Conservation (phyloP, 2,797 vertebrate genomes). For the Onychomys torridus region DNA sequence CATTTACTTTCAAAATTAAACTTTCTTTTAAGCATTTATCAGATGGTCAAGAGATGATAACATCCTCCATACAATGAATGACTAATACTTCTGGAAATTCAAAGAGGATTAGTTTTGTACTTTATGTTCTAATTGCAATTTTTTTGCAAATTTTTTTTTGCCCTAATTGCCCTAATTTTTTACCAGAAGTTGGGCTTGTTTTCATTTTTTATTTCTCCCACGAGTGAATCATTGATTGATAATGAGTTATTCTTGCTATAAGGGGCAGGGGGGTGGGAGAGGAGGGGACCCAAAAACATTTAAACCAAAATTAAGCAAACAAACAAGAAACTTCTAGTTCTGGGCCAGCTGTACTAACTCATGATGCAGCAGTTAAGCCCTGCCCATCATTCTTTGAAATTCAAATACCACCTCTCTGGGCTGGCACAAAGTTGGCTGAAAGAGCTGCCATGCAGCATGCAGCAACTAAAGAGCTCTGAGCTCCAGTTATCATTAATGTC, state of each 20-base stretch:
- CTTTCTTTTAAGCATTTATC: background rate
- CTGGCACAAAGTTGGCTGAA: accelerated
- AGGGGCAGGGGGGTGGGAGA: too few species aligned
- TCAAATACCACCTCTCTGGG: background rate
- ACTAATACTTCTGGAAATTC: background rate
- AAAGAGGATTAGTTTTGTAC: background rate
- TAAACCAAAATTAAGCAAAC: background rate
- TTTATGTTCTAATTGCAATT: background rate
- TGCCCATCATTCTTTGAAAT: background rate
- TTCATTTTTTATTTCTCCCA: background rate
- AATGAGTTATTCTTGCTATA: background rate
- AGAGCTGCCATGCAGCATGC: background rate
- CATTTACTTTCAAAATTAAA: background rate
- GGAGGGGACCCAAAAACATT: background rate
- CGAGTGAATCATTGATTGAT: background rate
- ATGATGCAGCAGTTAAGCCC: background rate
- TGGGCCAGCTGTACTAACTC: background rate
- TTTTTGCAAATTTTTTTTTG: background rate
- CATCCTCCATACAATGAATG: background rate
- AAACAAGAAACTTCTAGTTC: background rate
- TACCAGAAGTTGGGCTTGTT: background rate
- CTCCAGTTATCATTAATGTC: background rate
- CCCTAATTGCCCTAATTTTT: background rate
- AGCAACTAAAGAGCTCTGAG: background rate
- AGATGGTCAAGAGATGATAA: background rate